Evolutionary conservation across 1,140 invertebrate species (phyloP), one percentile per base, ranked within the genome.

Genomic region (Palaemon carinicauda): DNA sequence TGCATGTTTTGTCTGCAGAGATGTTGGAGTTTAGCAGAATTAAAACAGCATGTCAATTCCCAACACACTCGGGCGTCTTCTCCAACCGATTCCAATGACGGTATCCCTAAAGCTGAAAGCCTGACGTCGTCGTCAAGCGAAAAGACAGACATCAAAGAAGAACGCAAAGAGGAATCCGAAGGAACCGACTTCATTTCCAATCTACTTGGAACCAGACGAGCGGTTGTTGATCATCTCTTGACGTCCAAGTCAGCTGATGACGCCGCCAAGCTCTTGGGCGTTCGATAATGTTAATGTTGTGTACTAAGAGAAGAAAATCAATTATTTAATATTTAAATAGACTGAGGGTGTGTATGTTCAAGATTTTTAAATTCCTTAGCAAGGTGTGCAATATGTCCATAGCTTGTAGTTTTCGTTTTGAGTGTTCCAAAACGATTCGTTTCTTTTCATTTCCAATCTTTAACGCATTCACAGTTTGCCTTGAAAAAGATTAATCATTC

Each of bases 21-120:
- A 56, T 98, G 98, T 91, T 98, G 96, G 96, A 98, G 97, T 0
- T 95, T 97, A 0, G 97, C 98, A 91, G 97, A 98, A 91, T 92
- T 98, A 0, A 93, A 97, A 0, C 94, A 97, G 12, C 97, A 98
- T 91, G 97, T 98, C 96, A 92, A 96, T 29, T 96, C 96, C 0
- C 96, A 97, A 21, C 85, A 87, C 53, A 75, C 75, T n/a, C 69
- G 33, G 71, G 81, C 81, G 41, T 56, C 69, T 60, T 80, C 82
- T 31, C 87, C 87, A 2, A 89, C 88, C n/a, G 90, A 88, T 53
- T 90, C 82, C 15, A 79, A 84, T 2, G 88, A 88, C 31, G 84
- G 80, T 15, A 0, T 41, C 41, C 88, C 79, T 0, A 87, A 83
- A 56, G 88, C 88, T 15, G 80, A 14, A 14, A 50, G 60, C 24